These are phyloP conservation scores for Callocephalon fimbriatum DNA, from an alignment of 2,113 vertebrate species.

Conservation along the genomic window DNA sequence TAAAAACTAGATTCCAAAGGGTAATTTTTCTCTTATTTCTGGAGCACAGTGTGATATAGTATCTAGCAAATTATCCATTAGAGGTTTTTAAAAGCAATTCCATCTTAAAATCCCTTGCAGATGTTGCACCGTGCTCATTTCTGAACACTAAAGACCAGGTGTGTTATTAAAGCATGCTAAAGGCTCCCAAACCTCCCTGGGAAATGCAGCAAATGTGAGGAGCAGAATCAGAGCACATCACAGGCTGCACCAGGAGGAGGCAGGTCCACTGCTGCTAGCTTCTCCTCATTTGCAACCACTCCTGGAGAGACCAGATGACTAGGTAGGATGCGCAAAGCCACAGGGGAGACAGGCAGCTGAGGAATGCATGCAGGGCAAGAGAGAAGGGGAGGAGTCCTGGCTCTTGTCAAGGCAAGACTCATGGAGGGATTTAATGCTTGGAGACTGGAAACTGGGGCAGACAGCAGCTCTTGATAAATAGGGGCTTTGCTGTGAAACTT, in stretches of 20 bases:
- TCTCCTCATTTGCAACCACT: not conserved
- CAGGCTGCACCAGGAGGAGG: not conserved
- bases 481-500: not conserved
- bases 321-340: not conserved
- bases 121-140: not conserved
- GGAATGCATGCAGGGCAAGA: not conserved
- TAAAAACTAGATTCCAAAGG: not conserved
- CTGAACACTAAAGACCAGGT: not conserved
- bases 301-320: accelerated
- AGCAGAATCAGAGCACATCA: not conserved
- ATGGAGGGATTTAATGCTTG: not conserved
- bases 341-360: not conserved
- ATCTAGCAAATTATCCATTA: not conserved
- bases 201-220: not conserved
- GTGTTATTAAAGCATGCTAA: not conserved
- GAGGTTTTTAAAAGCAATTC: not conserved
- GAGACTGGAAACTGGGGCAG: not conserved
- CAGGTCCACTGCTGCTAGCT: not conserved
- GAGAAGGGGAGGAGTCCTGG: not conserved
- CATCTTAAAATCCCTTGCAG: not conserved
- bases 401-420: not conserved
- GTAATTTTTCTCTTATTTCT: not conserved
- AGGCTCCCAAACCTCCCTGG: not conserved
- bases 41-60: not conserved
- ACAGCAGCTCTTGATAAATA: not conserved